Conservation (phyloP, 2,797 vertebrate genomes). For the Lindbergichthys nudifrons region DNA sequence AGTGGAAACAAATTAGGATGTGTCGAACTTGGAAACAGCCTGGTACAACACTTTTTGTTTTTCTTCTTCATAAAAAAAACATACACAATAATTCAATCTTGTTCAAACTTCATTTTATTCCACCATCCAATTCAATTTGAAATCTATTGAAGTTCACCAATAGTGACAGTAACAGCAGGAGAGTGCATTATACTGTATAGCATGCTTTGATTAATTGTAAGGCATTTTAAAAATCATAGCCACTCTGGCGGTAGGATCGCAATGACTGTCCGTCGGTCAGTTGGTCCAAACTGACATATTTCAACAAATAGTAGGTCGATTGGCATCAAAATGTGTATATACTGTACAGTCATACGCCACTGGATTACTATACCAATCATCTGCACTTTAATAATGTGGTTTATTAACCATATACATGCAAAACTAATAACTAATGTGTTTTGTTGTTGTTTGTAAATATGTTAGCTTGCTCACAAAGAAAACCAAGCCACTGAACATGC, state of each 20-base stretch:
- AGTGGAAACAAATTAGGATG: neutral
- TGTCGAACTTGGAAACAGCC: neutral
- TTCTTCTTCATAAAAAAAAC: neutral
- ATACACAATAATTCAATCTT: neutral
- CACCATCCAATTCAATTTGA: neutral
- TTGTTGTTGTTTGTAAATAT: neutral
- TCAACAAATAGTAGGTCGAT: neutral
- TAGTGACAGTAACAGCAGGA: neutral
- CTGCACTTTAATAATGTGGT: too few relatives aligned
- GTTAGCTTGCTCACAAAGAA: neutral
- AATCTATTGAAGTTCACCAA: neutral
- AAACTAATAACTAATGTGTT: neutral
- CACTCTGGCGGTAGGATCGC: neutral
- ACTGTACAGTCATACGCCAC: neutral
- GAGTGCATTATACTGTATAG: neutral
- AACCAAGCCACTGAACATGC: neutral
- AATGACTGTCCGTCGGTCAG: neutral
- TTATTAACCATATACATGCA: too few relatives aligned
- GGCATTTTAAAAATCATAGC: neutral
- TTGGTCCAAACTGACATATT: neutral
- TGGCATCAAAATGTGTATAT: neutral
- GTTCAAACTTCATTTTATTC: constrained; percentile 2
- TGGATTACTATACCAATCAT: neutral
- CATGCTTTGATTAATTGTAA: neutral
- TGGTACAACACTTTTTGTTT: neutral